Base-by-base conservation (phyloP, 2,888 invertebrate genomes). In the Dolichopus griseipennis region DNA sequence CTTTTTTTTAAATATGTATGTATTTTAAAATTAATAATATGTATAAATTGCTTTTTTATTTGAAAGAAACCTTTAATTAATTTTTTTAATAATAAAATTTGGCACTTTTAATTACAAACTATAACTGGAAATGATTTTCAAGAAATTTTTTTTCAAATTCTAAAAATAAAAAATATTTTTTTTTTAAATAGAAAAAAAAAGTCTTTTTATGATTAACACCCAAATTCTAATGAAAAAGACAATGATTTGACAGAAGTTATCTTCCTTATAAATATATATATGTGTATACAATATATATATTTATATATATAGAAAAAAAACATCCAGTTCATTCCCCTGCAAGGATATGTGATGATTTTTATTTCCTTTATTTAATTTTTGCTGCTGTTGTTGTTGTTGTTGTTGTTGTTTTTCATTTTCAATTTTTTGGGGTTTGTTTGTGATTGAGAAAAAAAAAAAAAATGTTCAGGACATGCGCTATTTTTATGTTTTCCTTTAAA, bases 241-340 rank as follows among this genome's bases (percentile, higher is more conserved):
- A 52, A 52, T 52, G 52, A 52, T 52, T 52, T 52, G 52, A 52
- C 52, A 52, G 52, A 52, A 52, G 52, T 18, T 52, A 52, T 52
- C 52, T 52, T 52, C 52, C 52, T 52, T 52, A 52, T 18, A 52
- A 52, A 6, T 6, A 41, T 5, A 41, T 5, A 5, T 41, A 12
- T 52, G 18, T 52, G n/a, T 37, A 10, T 37, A 37, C 10, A 10
- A 8, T 8, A n/a, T n/a, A n/a, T n/a, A n/a, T n/a, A n/a, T n/a
- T 6, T 10, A 37, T 8, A 37, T 8, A 37, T 8, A n/a, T n/a
- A n/a, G n/a, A n/a, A n/a, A n/a, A 7, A 52, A 52, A 52, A 52
- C 52, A 52, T 52, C 52, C n/a, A 52, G 52, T 52, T 52, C 52
- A 52, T 52, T 52, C 52, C 52, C 52, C 52, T 52, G 9, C 52